A percentile compares a stretch with the other conserved stretches of the same genome.
Conservation (phyloP, 1,140 invertebrate genomes). For the Pseudomyrmex dendroicus region DNA sequence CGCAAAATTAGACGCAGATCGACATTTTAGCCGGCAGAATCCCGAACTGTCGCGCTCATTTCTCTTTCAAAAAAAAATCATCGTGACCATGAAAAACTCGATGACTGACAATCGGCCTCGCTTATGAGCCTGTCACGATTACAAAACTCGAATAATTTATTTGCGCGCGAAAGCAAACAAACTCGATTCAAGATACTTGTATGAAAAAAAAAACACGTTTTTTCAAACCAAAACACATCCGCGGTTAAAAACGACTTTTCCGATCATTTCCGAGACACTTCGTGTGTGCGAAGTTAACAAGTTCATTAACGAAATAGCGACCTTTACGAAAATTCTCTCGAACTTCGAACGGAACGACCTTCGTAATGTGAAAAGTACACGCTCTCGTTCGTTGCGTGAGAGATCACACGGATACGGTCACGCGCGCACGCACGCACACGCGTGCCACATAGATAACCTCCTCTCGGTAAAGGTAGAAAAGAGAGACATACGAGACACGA, state of each 20-base stretch:
- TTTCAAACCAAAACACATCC: neutral
- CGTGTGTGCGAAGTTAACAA: slow-evolving; percentile 4
- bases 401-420: slow-evolving; percentile 39
- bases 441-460: slow-evolving; percentile 57
- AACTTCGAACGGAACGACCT: slow-evolving; percentile 44
- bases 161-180: neutral
- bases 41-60: neutral
- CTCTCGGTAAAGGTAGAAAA: slow-evolving; percentile 58
- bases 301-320: slow-evolving; percentile 56
- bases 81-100: slow-evolving; percentile 5
- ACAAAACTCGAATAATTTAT: slow-evolving; percentile 2
- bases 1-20: slow-evolving; percentile 49
- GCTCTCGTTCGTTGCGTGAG: slow-evolving; percentile 52
- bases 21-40: slow-evolving; percentile 13
- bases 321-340: slow-evolving; percentile 44
- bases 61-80: slow-evolving; percentile 17
- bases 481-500: slow-evolving; percentile 64
- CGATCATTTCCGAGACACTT: neutral
- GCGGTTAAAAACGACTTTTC: neutral
- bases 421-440: slow-evolving; percentile 32
- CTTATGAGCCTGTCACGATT: neutral
- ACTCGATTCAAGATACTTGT: too few relatives aligned
- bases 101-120: too few relatives aligned
- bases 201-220: neutral
- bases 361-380: slow-evolving; percentile 59